These are phyloP conservation scores for Cryptoblepharus egeriae DNA, from an alignment of 2,797 vertebrate species.

Conservation along the genomic window DNA sequence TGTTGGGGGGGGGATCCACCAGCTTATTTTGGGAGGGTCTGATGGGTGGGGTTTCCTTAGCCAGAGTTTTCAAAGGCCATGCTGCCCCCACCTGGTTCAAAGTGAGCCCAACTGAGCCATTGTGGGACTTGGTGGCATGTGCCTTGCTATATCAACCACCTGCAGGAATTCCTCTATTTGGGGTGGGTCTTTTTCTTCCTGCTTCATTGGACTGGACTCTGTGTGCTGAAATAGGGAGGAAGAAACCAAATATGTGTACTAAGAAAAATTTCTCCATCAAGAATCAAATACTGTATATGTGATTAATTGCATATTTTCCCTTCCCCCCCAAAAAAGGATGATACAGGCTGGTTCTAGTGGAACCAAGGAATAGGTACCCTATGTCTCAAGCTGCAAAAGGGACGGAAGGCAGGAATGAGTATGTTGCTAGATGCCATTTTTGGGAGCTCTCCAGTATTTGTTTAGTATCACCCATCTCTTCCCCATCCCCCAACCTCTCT, in stretches of 20 bases:
- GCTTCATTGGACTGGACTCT: neutral
- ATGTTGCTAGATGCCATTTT: conserved; percentile 71
- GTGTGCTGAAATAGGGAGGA: neutral
- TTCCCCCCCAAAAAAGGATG: neutral
- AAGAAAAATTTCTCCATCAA: too few relatives aligned
- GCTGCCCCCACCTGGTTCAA: conserved; percentile 62
- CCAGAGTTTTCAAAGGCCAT: conserved; percentile 48
- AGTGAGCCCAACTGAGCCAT: neutral
- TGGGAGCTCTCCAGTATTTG: conserved; percentile 61
- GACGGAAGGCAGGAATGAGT: neutral
- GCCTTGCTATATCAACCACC: conserved; percentile 17
- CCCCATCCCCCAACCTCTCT: neutral
- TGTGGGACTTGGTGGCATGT: neutral
- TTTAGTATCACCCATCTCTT: conserved; percentile 47
- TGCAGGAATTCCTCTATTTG: conserved; percentile 32
- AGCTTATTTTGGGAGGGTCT: conserved; percentile 57
- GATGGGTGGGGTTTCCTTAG: conserved; percentile 63
- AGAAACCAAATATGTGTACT: neutral
- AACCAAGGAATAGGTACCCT: conserved; percentile 11
- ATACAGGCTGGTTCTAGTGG: conserved; percentile 17
- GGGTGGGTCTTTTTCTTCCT: neutral
- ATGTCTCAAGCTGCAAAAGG: neutral
- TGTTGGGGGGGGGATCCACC: too few relatives aligned
- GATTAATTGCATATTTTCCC: conserved; percentile 15
- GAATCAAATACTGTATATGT: neutral